Percentiles rank a stretch among this genome's conserved stretches.
Conservation (phyloP, 2,113 vertebrate genomes). For the Cygnus atratus region DNA sequence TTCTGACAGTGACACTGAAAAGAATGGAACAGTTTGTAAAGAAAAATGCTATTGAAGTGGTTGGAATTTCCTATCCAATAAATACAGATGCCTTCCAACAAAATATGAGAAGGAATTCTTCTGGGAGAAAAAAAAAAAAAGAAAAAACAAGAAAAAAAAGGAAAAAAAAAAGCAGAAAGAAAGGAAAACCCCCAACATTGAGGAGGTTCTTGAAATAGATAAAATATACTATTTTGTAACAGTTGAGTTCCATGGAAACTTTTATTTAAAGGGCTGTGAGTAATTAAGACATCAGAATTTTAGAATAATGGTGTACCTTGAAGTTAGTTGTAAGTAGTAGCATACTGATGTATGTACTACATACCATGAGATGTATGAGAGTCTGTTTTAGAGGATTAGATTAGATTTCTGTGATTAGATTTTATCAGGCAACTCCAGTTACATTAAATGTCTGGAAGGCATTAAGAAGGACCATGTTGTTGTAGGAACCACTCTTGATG, state of each 20-base stretch:
- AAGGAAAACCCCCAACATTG: rapidly evolving
- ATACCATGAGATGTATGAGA: not conserved
- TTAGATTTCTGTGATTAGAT: not conserved
- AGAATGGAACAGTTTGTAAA: not conserved
- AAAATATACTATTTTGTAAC: not conserved
- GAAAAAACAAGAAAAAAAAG: not conserved
- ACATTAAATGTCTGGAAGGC: not conserved
- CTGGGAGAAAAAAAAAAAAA: not conserved
- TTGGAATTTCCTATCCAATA: not conserved
- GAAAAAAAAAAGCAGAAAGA: too few species aligned
- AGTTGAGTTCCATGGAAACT: not conserved
- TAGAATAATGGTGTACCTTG: not conserved
- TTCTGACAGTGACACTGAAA: not conserved
- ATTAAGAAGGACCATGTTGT: not conserved
- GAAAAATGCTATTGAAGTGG: not conserved
- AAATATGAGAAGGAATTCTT: not conserved
- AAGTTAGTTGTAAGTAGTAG: not conserved
- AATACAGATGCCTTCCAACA: not conserved
- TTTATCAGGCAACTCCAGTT: not conserved
- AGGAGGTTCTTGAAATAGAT: not conserved
- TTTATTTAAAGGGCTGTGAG: not conserved
- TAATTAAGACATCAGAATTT: not conserved
- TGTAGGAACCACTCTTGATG: not conserved
- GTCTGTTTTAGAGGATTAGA: not conserved
- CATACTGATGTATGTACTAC: not conserved